Percentiles rank a stretch among this genome's conserved stretches.
phyloP scores from a whole-genome alignment of 2,797 vertebrate genomes.

The Neomorphus geoffroyi region DNA sequence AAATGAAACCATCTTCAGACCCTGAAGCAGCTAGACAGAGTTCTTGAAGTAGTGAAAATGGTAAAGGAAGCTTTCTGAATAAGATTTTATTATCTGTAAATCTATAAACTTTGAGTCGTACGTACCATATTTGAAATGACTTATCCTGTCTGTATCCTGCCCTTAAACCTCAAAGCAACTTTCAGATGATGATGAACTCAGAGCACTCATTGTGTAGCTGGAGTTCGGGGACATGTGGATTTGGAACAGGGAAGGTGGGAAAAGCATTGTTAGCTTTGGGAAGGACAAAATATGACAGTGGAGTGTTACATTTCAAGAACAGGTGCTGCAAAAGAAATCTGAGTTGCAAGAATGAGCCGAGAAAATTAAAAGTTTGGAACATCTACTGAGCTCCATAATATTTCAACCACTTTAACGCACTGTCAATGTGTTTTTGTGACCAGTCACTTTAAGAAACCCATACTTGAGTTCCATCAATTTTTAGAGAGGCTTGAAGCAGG shows the following conservation, averaged over 20 bases:
- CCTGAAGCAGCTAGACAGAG: neutral
- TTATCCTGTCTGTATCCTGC: neutral
- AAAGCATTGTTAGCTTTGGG: neutral
- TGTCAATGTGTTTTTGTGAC: neutral
- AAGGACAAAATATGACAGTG: neutral
- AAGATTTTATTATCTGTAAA: neutral
- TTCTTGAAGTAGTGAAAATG: neutral
- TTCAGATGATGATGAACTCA: neutral
- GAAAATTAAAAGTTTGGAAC: neutral
- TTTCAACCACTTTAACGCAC: neutral
- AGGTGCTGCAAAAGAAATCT: neutral
- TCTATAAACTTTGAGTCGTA: neutral
- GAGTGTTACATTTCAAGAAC: neutral
- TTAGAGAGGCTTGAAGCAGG: neutral
- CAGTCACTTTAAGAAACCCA: neutral
- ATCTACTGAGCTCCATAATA: neutral
- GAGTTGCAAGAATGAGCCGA: neutral
- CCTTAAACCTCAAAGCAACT: neutral
- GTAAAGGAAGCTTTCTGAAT: neutral
- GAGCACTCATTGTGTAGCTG: neutral
- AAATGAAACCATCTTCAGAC: neutral
- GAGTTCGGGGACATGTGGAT: neutral
- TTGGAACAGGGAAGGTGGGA: neutral
- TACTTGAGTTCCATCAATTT: neutral
- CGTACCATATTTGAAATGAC: neutral